Evolutionary conservation across 2,113 vertebrate genomes (phyloP), one percentile per base, ranked within the genome.

Genomic region (Monopterus albus): DNA sequence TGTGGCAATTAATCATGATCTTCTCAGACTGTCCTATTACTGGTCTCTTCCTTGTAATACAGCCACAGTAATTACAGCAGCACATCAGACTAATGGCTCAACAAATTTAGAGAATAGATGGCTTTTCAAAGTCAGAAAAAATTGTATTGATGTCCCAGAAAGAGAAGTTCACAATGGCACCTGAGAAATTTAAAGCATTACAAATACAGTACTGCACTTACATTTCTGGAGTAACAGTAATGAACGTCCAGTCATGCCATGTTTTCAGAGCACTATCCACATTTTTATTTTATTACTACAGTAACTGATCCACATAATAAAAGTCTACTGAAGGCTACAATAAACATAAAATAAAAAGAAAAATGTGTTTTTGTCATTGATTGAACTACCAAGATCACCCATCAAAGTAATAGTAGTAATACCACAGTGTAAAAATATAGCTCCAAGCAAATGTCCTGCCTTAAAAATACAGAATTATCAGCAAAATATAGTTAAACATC

Each of bases 1-100:
- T 45, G 53, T 10, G 45, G 63, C 7, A 57, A 68, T 62, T 64
- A 53, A 66, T 76, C 66, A 57, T 52, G 43, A 40, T 58, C 43
- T 53, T 64, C 59, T 46, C 50, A 55, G 55, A 59, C 60, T 29
- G 47, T 26, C 35, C 43, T 45, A 36, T 70, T 58, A 58, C 46
- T 25, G 15, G 17, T 45, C 35, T 52, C 55, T 2, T 53, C 12
- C 38, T 52, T 10, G 21, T 42, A 56, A 38, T 75, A 75, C 60
- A 65, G 60, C 47, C 50, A 40, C 26, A 31, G 33, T 21, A 46
- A 57, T 43, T 47, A 29, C 39, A 75, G 40, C 0, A 55, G 46
- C 23, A 43, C 20, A n/a, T 28, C 13, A 18, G 4, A 18, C 5
- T 38, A 57, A n/a, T 7, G 7, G 14, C 35, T 36, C 2, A 31